A percentile compares a stretch with the other conserved stretches of the same genome.
phyloP scores from a whole-genome alignment of 1,140 invertebrate genomes.

The Maconellicoccus hirsutus region DNA sequence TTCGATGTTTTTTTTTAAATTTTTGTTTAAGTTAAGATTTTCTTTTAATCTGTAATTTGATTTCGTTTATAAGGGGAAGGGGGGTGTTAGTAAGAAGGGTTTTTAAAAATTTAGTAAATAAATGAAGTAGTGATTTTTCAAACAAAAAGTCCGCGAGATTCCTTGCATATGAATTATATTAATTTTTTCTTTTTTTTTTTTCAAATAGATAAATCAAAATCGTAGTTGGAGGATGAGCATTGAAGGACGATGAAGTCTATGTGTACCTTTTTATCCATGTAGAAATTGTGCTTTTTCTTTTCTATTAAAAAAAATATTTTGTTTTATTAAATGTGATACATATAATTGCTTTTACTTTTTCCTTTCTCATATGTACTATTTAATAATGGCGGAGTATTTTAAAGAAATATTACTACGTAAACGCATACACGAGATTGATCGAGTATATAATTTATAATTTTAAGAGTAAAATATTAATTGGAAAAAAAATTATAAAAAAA shows the following conservation, averaged over 20 bases:
- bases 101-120: no score
- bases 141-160: background rate
- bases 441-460: background rate
- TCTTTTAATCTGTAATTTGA: no score
- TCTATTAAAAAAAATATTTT: background rate
- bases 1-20: no score
- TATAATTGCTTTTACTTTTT: background rate
- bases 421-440: background rate
- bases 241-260: background rate
- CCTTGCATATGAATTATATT: background rate
- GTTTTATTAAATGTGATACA: conserved; percentile 9
- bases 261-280: background rate
- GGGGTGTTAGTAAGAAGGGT: no score
- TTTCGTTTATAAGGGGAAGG: no score
- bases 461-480: background rate
- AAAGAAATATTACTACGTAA: background rate
- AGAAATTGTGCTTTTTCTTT: conserved; percentile 7
- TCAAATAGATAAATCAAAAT: background rate
- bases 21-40: no score
- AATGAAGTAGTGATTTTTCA: no score
- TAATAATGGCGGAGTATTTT: background rate
- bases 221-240: background rate
- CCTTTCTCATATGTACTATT: background rate
- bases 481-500: background rate
- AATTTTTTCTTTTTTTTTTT: background rate